phyloP scores from a whole-genome alignment of 1,140 invertebrate species.

The Formica selysi region DNA sequence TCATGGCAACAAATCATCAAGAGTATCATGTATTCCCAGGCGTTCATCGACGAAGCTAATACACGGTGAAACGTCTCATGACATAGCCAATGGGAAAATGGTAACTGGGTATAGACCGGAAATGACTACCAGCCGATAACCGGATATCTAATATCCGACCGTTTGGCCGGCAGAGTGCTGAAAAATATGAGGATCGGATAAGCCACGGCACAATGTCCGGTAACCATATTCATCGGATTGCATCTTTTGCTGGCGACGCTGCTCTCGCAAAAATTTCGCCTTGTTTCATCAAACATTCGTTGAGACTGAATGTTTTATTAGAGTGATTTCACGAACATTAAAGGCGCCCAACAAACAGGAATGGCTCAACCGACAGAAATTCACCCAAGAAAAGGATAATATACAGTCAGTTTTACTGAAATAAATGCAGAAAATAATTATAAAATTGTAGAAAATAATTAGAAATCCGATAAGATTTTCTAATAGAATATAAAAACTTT shows the following conservation, averaged over 20 bases:
- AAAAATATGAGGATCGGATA: slow-evolving; percentile 81
- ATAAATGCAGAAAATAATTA: too few species aligned
- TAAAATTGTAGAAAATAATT: too few species aligned
- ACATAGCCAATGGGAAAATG: slow-evolving; percentile 67
- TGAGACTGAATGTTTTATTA: slow-evolving; percentile 28
- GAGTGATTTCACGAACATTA: too few species aligned
- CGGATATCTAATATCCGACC: slow-evolving; percentile 81
- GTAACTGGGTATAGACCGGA: slow-evolving; percentile 75
- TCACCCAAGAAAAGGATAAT: background rate
- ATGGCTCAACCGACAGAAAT: background rate
- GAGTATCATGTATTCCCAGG: slow-evolving; percentile 58
- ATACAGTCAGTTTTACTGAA: background rate
- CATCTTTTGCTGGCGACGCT: slow-evolving; percentile 19
- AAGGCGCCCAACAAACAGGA: background rate
- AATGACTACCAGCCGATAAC: slow-evolving; percentile 78
- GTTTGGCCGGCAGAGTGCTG: slow-evolving; percentile 72
- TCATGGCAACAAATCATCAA: slow-evolving; percentile 66
- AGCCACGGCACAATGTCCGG: slow-evolving; percentile 59
- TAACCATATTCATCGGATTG: slow-evolving; percentile 64
- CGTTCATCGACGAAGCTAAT: slow-evolving; percentile 47
- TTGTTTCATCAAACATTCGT: background rate
- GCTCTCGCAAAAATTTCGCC: slow-evolving; percentile 49
- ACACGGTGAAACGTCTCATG: slow-evolving; percentile 19
- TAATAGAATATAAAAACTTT: too few species aligned
- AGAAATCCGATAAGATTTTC: too few species aligned